Evolutionary conservation across 2,888 invertebrate species (phyloP).

Genomic region (Pycnomerus fuliginosus): DNA sequence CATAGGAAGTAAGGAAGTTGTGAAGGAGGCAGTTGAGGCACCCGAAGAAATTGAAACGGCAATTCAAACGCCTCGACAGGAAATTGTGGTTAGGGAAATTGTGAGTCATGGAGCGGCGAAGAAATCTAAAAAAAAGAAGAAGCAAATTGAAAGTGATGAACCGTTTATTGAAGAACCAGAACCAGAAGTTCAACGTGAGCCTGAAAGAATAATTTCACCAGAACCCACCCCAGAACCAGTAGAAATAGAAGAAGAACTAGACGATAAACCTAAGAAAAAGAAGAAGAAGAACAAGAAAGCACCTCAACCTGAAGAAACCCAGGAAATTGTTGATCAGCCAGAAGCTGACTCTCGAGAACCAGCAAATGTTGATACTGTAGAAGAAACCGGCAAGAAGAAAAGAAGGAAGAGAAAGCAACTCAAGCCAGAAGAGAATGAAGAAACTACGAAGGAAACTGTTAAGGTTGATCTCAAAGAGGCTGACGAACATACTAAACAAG

Average conservation of each 20-base stretch:
- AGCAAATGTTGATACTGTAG: not conserved
- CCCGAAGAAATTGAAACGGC: not conserved
- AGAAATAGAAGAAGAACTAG: constrained; percentile 4
- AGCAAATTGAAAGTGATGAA: constrained; percentile 6
- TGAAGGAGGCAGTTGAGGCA: not conserved
- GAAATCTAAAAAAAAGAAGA: constrained; percentile 11
- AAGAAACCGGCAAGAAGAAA: constrained; percentile 4
- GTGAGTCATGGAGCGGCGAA: not conserved
- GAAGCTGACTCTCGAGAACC: too few relatives aligned
- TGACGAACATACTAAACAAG: not conserved
- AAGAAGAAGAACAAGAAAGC: constrained; percentile 14
- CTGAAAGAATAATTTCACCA: not conserved
- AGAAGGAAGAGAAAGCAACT: constrained; percentile 3
- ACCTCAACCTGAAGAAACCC: constrained; percentile 2
- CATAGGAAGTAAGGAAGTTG: constrained; percentile 14
- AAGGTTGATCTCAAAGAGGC: too few relatives aligned
- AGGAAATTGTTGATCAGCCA: constrained; percentile 3
- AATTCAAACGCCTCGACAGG: too few relatives aligned
- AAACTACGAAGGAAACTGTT: too few relatives aligned
- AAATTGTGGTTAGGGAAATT: too few relatives aligned
- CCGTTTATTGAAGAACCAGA: not conserved
- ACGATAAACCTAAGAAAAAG: constrained; percentile 11
- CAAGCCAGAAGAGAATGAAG: constrained; percentile 2
- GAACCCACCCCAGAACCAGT: constrained; percentile 2
- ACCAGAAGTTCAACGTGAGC: constrained; percentile 1